phyloP scores from a whole-genome alignment of 2,113 vertebrate genomes.

The Perognathus longimembris region DNA sequence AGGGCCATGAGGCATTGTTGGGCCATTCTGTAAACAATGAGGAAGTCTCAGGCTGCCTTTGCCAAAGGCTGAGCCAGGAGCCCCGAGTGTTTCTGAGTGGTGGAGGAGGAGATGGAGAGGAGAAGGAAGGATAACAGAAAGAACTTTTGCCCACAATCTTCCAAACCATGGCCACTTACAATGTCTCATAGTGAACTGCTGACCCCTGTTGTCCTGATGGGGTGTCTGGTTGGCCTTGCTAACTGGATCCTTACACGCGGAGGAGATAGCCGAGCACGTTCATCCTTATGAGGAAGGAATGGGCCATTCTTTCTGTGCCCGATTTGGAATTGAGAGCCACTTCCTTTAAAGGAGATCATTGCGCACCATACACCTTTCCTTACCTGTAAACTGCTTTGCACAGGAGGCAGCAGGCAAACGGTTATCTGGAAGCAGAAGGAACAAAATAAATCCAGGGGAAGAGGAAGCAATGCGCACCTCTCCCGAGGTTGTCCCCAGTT shows the following conservation, averaged over 20 bases:
- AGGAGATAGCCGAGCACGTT: not conserved
- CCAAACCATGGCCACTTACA: not conserved
- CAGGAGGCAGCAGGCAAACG: not conserved
- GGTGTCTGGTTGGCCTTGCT: not conserved
- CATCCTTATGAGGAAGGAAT: not conserved
- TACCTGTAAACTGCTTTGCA: not conserved
- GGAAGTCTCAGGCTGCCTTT: not conserved
- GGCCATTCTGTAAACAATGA: not conserved
- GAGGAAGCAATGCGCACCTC: not conserved
- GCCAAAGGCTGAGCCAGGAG: not conserved
- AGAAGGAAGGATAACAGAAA: not conserved
- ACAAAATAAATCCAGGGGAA: not conserved
- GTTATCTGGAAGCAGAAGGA: not conserved
- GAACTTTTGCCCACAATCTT: constrained; percentile 45
- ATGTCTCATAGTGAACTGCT: constrained; percentile 8
- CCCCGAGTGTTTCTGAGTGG: not conserved
- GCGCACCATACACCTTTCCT: not conserved
- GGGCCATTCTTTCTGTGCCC: not conserved
- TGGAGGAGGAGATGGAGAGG: not conserved
- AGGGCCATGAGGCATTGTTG: not conserved
- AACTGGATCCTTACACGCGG: not conserved
- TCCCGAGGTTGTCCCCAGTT: not conserved
- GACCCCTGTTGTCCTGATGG: not conserved
- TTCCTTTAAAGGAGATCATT: not conserved
- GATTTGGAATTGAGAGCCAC: not conserved